Conservation (phyloP, 2,888 invertebrate species). For the Cloeon dipterum region DNA sequence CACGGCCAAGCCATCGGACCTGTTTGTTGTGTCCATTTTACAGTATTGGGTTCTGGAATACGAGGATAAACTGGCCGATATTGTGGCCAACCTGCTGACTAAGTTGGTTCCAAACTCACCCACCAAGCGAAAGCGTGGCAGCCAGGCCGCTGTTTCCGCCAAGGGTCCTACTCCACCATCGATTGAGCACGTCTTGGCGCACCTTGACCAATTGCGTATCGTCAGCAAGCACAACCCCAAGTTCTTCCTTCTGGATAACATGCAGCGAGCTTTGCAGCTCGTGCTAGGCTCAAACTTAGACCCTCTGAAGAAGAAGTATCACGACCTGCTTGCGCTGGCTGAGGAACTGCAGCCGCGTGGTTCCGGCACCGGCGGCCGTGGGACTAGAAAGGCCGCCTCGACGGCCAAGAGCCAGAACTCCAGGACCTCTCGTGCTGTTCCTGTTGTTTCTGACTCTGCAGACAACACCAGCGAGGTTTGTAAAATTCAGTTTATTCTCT, state of each 20-base stretch:
- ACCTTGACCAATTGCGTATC: slow-evolving; percentile 72
- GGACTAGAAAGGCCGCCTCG: slow-evolving; percentile 14
- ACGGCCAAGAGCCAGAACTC: slow-evolving; percentile 17
- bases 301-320: slow-evolving; percentile 71
- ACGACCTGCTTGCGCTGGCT: slow-evolving; percentile 70
- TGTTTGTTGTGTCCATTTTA: slow-evolving; percentile 74
- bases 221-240: slow-evolving; percentile 28
- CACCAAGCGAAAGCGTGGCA: slow-evolving; percentile 62
- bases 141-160: slow-evolving; percentile 9
- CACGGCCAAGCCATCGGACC: slow-evolving; percentile 48
- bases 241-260: slow-evolving; percentile 68
- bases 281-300: slow-evolving; percentile 76
- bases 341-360: slow-evolving; percentile 55
- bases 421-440: slow-evolving; percentile 12
- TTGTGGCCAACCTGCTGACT: slow-evolving; percentile 53
- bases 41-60: slow-evolving; percentile 87
- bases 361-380: slow-evolving; percentile 13
- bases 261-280: slow-evolving; percentile 77
- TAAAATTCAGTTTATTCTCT: too few species aligned
- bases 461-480: slow-evolving; percentile 59
- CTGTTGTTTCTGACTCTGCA: slow-evolving; percentile 39
- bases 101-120: slow-evolving; percentile 65
- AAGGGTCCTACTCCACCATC: slow-evolving; percentile 44
- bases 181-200: slow-evolving; percentile 70
- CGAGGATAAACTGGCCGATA: slow-evolving; percentile 68